Conservation (phyloP, 1,140 invertebrate genomes). For the Lysiphlebus fabarum region DNA sequence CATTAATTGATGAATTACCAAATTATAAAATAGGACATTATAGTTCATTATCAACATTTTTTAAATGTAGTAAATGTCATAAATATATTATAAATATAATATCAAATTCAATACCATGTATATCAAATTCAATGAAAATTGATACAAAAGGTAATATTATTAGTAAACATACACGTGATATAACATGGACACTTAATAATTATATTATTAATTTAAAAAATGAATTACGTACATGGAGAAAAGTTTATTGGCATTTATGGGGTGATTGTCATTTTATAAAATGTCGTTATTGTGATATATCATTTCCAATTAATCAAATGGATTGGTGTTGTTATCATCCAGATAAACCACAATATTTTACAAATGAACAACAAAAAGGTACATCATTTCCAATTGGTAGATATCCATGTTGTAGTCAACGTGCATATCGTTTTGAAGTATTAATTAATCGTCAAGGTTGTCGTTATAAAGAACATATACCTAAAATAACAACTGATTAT, state of each 20-base stretch:
- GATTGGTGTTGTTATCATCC: slow-evolving; percentile 78
- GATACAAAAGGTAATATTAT: slow-evolving; percentile 67
- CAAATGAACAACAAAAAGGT: slow-evolving; percentile 62
- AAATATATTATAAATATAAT: slow-evolving; percentile 61
- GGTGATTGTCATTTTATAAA: slow-evolving; percentile 79
- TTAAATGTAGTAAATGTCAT: slow-evolving; percentile 65
- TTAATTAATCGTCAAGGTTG: slow-evolving; percentile 54
- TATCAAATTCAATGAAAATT: slow-evolving; percentile 66
- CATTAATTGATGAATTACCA: slow-evolving; percentile 67
- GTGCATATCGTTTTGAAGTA: slow-evolving; percentile 75
- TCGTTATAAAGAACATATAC: slow-evolving; percentile 59
- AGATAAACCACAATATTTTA: slow-evolving; percentile 71
- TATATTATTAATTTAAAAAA: slow-evolving; percentile 73
- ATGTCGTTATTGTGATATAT: slow-evolving; percentile 70
- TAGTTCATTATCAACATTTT: slow-evolving; percentile 71
- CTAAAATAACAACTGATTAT: slow-evolving; percentile 56
- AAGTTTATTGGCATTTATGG: slow-evolving; percentile 92
- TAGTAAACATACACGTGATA: slow-evolving; percentile 69
- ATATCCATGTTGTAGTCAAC: slow-evolving; percentile 82
- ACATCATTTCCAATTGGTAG: slow-evolving; percentile 65
- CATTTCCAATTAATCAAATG: slow-evolving; percentile 75
- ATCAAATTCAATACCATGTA: slow-evolving; percentile 65
- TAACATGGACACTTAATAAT: slow-evolving; percentile 78
- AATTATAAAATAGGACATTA: slow-evolving; percentile 74
- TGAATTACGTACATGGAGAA: slow-evolving; percentile 80